Percentiles rank a stretch among this genome's conserved stretches.
Conservation (phyloP, 2,888 invertebrate species). For the Cordilura impudica region DNA sequence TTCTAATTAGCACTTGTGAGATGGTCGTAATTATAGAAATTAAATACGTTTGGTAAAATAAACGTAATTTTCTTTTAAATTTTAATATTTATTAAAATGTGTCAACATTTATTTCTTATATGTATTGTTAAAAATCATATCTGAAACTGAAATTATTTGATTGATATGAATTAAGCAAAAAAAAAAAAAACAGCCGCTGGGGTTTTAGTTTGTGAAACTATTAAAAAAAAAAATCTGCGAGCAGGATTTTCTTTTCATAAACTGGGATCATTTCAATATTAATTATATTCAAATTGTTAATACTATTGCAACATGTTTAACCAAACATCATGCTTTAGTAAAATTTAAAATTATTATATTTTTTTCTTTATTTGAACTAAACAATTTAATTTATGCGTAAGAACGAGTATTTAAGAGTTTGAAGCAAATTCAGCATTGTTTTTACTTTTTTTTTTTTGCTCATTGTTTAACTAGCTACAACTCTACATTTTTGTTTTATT, state of each 20-base stretch:
- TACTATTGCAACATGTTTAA: conserved; percentile 33
- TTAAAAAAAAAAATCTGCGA: conserved; percentile 27
- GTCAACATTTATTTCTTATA: conserved; percentile 18
- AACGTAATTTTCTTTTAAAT: conserved; percentile 9
- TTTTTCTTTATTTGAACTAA: conserved; percentile 1
- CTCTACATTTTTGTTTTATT: conserved; percentile 58
- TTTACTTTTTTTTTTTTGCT: conserved; percentile 37
- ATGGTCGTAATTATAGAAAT: conserved; percentile 74
- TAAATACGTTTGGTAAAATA: conserved; percentile 31
- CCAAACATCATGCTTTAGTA: conserved; percentile 51
- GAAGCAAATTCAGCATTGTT: neutral
- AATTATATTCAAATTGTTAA: conserved; percentile 1
- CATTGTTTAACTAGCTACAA: conserved; percentile 57
- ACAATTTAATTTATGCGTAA: conserved; percentile 18
- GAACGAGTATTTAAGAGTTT: conserved; percentile 13
- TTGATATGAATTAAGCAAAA: conserved; percentile 42
- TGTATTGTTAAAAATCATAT: conserved; percentile 29
- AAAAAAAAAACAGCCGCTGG: conserved; percentile 51
- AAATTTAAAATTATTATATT: conserved; percentile 13
- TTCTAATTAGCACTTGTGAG: conserved; percentile 79
- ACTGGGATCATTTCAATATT: conserved; percentile 12
- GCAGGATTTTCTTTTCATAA: conserved; percentile 15
- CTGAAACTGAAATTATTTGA: conserved; percentile 17
- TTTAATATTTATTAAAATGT: conserved; percentile 6
- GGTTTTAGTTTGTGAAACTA: neutral